A percentile compares a stretch with the other conserved stretches of the same genome.
Conservation (phyloP, 2,113 vertebrate genomes). For the Leucoraja erinaceus region DNA sequence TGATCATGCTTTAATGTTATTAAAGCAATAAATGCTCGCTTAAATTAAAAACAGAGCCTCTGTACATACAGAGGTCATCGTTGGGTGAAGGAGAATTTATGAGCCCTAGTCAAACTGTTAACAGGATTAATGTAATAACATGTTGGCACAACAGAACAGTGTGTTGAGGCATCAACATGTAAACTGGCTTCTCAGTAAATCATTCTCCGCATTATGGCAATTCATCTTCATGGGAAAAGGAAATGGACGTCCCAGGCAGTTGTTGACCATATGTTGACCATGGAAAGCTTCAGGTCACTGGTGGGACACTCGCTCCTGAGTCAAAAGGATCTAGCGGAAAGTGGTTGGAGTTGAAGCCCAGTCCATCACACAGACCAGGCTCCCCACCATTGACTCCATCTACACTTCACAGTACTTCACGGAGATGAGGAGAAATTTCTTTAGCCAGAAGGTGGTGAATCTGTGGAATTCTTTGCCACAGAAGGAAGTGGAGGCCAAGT, state of each 20-base stretch:
- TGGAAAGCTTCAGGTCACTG: no score
- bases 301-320: no score
- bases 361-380: no score
- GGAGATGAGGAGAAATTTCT: no score
- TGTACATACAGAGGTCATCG: constrained; percentile 26
- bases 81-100: constrained; percentile 29
- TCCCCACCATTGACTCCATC: no score
- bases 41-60: constrained; percentile 37
- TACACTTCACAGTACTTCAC: no score
- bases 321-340: no score
- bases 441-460: no score
- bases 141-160: neutral
- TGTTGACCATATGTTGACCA: no score
- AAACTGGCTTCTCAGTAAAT: neutral
- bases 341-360: no score
- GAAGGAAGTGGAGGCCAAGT: no score
- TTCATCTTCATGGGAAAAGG: neutral
- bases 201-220: neutral
- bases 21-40: constrained; percentile 35
- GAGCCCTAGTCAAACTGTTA: constrained; percentile 15
- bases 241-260: neutral
- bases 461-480: no score
- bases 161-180: constrained; percentile 7
- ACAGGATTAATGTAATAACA: constrained; percentile 6
- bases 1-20: constrained; percentile 38